Conservation (phyloP, 1,140 invertebrate species). For the Olivierus martensii region DNA sequence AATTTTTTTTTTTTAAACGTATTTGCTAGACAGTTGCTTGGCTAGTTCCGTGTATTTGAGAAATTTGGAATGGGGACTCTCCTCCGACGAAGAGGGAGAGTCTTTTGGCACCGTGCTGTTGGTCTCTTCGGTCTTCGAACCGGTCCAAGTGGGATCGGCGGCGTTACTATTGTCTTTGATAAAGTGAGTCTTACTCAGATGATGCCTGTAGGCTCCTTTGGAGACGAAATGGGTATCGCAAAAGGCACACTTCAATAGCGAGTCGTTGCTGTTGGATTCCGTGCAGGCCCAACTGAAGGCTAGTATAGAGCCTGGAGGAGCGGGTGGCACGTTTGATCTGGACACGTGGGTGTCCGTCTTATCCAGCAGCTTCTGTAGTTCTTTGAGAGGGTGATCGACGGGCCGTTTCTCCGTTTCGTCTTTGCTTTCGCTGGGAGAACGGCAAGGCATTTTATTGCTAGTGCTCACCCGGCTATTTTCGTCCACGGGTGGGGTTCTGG, state of each 20-base stretch:
- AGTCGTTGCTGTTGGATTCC: slow-evolving; percentile 58
- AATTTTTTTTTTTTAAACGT: slow-evolving; percentile 28
- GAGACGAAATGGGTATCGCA: slow-evolving; percentile 94
- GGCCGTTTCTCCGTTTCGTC: not conserved
- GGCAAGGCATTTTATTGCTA: no score
- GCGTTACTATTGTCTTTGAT: slow-evolving; percentile 57
- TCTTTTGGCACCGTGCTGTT: slow-evolving; percentile 29
- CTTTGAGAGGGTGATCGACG: slow-evolving; percentile 53
- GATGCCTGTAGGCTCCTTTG: slow-evolving; percentile 90
- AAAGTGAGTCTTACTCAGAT: slow-evolving; percentile 92
- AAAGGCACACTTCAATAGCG: slow-evolving; percentile 87
- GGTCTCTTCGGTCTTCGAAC: slow-evolving; percentile 30
- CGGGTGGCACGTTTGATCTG: slow-evolving; percentile 28
- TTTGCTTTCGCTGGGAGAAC: not conserved
- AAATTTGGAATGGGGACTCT: slow-evolving; percentile 91
- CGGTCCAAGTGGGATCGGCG: slow-evolving; percentile 32
- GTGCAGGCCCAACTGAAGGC: slow-evolving; percentile 89
- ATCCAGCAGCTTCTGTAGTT: slow-evolving; percentile 85
- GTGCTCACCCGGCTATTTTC: no score
- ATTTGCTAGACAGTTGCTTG: slow-evolving; percentile 90
- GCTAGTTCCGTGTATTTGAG: slow-evolving; percentile 92
- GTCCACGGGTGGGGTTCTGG: no score
- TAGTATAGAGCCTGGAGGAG: slow-evolving; percentile 55
- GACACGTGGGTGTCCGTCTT: slow-evolving; percentile 62
- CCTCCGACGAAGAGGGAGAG: slow-evolving; percentile 38